Evolutionary conservation across 2,888 invertebrate genomes (phyloP), one percentile per base, ranked within the genome.

Genomic region (Notodonta ziczac): DNA sequence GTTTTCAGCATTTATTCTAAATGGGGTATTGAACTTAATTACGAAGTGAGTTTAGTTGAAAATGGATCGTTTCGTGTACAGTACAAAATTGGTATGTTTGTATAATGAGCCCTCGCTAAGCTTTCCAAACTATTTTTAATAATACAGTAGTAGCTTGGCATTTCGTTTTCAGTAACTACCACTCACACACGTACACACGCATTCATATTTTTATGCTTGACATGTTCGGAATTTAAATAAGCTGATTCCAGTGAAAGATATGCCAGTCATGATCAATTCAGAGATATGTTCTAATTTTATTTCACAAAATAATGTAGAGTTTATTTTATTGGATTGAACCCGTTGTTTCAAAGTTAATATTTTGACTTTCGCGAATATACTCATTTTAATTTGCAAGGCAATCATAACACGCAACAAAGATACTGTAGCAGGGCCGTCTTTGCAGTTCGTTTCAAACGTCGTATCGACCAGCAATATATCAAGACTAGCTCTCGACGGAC

Each of bases 81-180:
- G 42, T 52, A 59, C 53, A 58, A 51, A 57, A 50, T 50, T 50
- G 54, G 46, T 44, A 50, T 64, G 64, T 60, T 53, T 61, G 57
- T 61, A 64, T 16, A 59, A 53, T 48, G 50, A 42, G n/a, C 50
- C 35, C 35, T 14, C 13, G 56, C 46, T 54, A 35, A 42, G 56
- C 56, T 60, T 56, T 39, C 12, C 9, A 56, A 70, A 65, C 60
- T 60, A 65, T 70, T 72, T 69, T 64, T 68, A 65, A 65, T 70
- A 14, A 68, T 32, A 58, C 42, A n/a, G 13, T 24, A 32, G n/a
- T 32, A 12, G 54, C 35, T n/a, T 4, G 5, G 2, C 2, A 6
- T 13, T n/a, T n/a, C n/a, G 16, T 2, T 50, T 3, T 16, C 4
- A 50, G 14, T 16, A 16, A 50, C 10, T 46, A 44, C 44, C 44